A percentile compares a stretch with the other conserved stretches of the same genome.
phyloP scores from a whole-genome alignment of 2,888 invertebrate species.

The Enchytraeus crypticus region DNA sequence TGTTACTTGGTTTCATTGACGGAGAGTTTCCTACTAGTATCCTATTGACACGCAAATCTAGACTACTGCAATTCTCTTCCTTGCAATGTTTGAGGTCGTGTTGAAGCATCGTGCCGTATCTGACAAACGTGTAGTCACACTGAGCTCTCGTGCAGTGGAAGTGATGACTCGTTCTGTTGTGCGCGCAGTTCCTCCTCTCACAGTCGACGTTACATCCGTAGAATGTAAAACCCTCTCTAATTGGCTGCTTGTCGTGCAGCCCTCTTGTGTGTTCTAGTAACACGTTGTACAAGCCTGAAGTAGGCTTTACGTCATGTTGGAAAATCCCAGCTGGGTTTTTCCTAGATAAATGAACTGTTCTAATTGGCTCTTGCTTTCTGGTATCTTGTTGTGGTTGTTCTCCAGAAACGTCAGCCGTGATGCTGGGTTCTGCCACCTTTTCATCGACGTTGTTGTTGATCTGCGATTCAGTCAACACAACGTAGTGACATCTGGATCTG shows the following conservation, averaged over 20 bases:
- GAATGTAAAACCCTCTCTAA: conserved; percentile 75
- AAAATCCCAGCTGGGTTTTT: too few relatives aligned
- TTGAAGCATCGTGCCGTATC: conserved; percentile 65
- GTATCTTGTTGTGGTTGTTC: too few relatives aligned
- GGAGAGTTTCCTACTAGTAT: too few relatives aligned
- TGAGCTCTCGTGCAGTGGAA: conserved; percentile 66
- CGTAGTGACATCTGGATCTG: conserved; percentile 70
- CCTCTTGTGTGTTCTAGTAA: conserved; percentile 75
- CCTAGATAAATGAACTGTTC: too few relatives aligned
- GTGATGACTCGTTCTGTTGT: conserved; percentile 64
- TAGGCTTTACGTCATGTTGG: too few relatives aligned
- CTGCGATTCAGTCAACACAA: too few relatives aligned
- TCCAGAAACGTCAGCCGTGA: too few relatives aligned
- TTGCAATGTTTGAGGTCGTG: conserved; percentile 62
- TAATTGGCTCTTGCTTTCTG: too few relatives aligned
- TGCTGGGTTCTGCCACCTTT: too few relatives aligned
- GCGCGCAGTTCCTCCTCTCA: conserved; percentile 58
- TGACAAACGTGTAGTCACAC: conserved; percentile 65
- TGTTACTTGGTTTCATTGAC: too few relatives aligned
- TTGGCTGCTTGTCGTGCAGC: conserved; percentile 72
- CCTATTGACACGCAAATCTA: too few relatives aligned
- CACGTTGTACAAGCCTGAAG: conserved; percentile 63
- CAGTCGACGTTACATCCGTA: conserved; percentile 68
- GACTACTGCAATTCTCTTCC: conserved; percentile 19
- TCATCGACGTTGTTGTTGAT: too few relatives aligned